These are phyloP conservation scores for Anthophora plumipes DNA, from an alignment of 2,888 invertebrate genomes.

Conservation along the genomic window DNA sequence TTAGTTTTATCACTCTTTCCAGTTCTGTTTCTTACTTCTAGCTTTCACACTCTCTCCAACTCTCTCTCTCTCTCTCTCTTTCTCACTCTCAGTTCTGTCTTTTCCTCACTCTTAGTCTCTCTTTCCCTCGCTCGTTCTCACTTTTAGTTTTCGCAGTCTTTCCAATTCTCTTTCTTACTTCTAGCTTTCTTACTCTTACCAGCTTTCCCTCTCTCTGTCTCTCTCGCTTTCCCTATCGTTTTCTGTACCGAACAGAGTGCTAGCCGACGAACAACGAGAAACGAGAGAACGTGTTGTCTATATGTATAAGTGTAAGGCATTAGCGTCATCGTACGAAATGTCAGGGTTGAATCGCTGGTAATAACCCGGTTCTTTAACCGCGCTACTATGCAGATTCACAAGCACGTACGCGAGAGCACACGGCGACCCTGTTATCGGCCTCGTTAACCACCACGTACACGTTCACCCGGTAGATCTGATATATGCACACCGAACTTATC, in stretches of 20 bases:
- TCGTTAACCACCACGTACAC: constrained; percentile 48
- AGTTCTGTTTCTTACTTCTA: no score
- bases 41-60: no score
- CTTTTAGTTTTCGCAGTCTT: no score
- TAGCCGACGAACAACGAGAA: not conserved
- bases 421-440: constrained; percentile 55
- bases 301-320: constrained; percentile 51
- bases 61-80: no score
- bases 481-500: constrained; percentile 17
- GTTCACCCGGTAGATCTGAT: constrained; percentile 3
- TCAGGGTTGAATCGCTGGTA: constrained; percentile 78
- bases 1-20: no score
- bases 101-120: no score
- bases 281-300: not conserved
- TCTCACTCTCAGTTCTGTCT: no score
- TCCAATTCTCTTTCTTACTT: no score
- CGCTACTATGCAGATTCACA: constrained; percentile 59
- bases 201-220: no score
- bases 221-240: not conserved
- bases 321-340: constrained; percentile 77
- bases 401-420: constrained; percentile 39
- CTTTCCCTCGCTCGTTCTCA: no score
- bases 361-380: constrained; percentile 75
- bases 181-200: no score
- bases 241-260: not conserved